A percentile compares a stretch with the other conserved stretches of the same genome.
These are phyloP conservation scores for Lasius platythorax DNA, from an alignment of 2,888 invertebrate species.

Conservation along the genomic window DNA sequence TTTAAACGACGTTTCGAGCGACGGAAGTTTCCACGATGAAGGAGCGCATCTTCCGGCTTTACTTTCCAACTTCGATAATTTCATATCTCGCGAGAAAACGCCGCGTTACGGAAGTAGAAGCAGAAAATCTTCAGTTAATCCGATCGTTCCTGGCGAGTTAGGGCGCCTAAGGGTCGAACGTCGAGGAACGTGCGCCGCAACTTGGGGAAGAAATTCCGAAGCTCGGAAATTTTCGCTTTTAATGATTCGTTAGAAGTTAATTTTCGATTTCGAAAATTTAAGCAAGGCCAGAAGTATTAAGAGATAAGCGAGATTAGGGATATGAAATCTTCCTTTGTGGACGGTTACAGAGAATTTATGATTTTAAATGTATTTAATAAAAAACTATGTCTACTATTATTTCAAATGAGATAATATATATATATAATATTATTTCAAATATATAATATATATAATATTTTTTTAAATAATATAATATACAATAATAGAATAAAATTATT, in stretches of 20 bases:
- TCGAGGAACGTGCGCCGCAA: slow-evolving; percentile 32
- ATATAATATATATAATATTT: too few species aligned
- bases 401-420: too few species aligned
- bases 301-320: background rate
- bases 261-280: background rate
- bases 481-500: too few species aligned
- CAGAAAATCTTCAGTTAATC: slow-evolving; percentile 55
- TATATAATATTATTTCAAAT: too few species aligned
- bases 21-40: slow-evolving; percentile 60
- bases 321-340: too few species aligned
- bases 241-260: background rate
- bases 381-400: too few species aligned
- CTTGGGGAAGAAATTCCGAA: background rate
- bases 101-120: slow-evolving; percentile 43
- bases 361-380: too few species aligned
- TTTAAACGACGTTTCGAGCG: slow-evolving; percentile 65
- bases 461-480: too few species aligned
- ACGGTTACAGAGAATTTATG: background rate
- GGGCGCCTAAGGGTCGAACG: slow-evolving; percentile 19
- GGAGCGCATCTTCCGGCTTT: slow-evolving; percentile 55
- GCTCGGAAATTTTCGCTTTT: background rate
- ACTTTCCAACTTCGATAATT: slow-evolving; percentile 56
- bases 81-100: slow-evolving; percentile 55
- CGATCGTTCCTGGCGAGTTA: slow-evolving; percentile 37
- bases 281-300: background rate